Percentiles rank a stretch among this genome's conserved stretches.
Evolutionary conservation across 2,888 invertebrate species (phyloP).

Genomic region (Nycteola revayana): DNA sequence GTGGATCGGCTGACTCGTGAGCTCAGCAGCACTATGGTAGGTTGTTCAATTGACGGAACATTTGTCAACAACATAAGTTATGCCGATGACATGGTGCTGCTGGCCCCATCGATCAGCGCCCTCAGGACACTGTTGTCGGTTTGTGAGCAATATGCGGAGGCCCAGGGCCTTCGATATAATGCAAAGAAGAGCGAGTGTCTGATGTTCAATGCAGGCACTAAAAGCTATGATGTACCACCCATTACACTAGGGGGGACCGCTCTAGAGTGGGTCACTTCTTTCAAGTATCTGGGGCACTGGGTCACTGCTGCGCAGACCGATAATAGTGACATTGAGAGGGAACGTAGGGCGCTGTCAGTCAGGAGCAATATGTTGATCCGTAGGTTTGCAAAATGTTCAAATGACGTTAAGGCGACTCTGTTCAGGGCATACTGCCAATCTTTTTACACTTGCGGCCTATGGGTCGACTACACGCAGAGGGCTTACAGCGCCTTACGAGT

Average conservation of each 20-base stretch:
- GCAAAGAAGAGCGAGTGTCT: constrained; percentile 1
- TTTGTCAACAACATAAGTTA: constrained; percentile 4
- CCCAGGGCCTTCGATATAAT: constrained; percentile 2
- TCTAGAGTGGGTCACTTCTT: not conserved
- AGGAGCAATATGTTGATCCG: constrained; percentile 1
- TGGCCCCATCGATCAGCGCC: constrained; percentile 15
- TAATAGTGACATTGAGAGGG: not conserved
- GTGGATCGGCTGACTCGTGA: constrained; percentile 17
- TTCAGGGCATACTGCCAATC: constrained; percentile 5
- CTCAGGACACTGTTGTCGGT: not conserved
- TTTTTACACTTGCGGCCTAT: constrained; percentile 4
- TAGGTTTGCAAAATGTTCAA: constrained; percentile 2
- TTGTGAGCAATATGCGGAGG: constrained; percentile 1
- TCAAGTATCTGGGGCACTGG: constrained; percentile 1
- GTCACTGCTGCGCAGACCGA: not conserved
- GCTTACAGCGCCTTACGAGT: too few relatives aligned
- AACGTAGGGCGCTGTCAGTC: constrained; percentile 1
- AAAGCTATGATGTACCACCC: not conserved
- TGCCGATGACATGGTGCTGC: constrained; percentile 25
- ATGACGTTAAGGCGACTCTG: too few relatives aligned
- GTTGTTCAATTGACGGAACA: constrained; percentile 9
- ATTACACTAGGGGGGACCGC: not conserved
- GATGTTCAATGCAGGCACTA: constrained; percentile 1
- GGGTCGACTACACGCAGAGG: too few relatives aligned
- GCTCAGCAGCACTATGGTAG: constrained; percentile 12